Evolutionary conservation across 2,888 invertebrate genomes (phyloP).

Genomic region (Tetramorium bicarinatum): DNA sequence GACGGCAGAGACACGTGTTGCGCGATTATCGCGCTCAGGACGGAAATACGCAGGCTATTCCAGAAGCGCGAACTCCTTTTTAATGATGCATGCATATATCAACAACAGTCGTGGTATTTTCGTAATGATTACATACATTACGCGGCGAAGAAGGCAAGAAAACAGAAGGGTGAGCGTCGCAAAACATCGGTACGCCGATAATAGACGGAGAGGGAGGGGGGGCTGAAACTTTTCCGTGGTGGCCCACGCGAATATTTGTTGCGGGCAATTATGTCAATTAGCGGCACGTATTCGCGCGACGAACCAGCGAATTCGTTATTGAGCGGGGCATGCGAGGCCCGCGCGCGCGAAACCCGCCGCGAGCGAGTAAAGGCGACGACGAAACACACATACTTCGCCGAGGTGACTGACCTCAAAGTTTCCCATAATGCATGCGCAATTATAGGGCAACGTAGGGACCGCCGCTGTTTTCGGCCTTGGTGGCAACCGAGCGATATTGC

Average conservation of each 20-base stretch:
- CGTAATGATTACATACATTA: conserved; percentile 26
- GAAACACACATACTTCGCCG: conserved; percentile 57
- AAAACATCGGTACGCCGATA: conserved; percentile 14
- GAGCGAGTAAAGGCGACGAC: conserved; percentile 60
- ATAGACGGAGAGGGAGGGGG: neutral
- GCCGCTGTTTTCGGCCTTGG: conserved; percentile 52
- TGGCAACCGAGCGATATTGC: conserved; percentile 16
- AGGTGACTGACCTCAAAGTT: conserved; percentile 64
- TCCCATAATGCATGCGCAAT: conserved; percentile 66
- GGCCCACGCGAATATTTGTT: conserved; percentile 54
- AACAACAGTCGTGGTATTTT: conserved; percentile 20
- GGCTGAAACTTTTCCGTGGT: conserved; percentile 44
- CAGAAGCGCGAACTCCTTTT: conserved; percentile 32
- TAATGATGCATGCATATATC: conserved; percentile 17
- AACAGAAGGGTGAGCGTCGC: conserved; percentile 30
- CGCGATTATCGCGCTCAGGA: conserved; percentile 38
- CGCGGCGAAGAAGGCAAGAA: conserved; percentile 14
- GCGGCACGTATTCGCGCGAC: conserved; percentile 61
- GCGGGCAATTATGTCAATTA: conserved; percentile 62
- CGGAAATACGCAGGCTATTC: conserved; percentile 2
- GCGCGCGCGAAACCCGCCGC: conserved; percentile 50
- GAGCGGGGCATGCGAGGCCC: conserved; percentile 52
- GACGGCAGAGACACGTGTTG: conserved; percentile 49
- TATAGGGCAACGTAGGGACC: conserved; percentile 57
- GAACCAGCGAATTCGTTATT: conserved; percentile 59